These are phyloP conservation scores for Girardinichthys multiradiatus DNA, from an alignment of 2,113 vertebrate genomes.

Conservation along the genomic window DNA sequence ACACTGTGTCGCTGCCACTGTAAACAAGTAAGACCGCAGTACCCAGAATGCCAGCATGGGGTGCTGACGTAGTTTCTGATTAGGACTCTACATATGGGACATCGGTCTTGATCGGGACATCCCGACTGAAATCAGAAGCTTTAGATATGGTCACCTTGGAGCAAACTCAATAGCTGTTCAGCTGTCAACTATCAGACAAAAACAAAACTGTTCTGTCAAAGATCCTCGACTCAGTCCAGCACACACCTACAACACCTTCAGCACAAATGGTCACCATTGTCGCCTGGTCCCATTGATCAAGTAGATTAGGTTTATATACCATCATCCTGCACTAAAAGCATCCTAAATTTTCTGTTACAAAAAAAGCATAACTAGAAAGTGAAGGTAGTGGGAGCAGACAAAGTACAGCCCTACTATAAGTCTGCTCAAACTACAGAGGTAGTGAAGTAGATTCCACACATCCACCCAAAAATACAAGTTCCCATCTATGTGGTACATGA, in stretches of 20 bases:
- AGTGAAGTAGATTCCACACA: conserved; percentile 24
- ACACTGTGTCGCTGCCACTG: too few species aligned
- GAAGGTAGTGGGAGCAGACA: conserved; percentile 22
- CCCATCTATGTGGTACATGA: conserved; percentile 4
- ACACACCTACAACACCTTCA: not conserved
- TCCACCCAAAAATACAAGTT: conserved; percentile 32
- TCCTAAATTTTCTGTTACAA: conserved; percentile 18
- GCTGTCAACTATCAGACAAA: not conserved
- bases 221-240: not conserved
- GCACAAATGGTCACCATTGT: conserved; percentile 13
- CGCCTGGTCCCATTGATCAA: conserved; percentile 45
- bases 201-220: conserved; percentile 2
- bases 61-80: not conserved
- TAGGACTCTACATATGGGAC: not conserved
- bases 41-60: not conserved
- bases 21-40: not conserved
- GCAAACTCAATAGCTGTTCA: not conserved
- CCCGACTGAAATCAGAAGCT: not conserved
- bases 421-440: not conserved
- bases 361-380: conserved; percentile 4
- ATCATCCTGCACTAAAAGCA: conserved; percentile 72
- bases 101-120: not conserved
- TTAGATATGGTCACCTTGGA: not conserved
- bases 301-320: conserved; percentile 1
- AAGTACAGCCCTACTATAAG: conserved; percentile 11